These are phyloP conservation scores for Thecocarcelia acutangulata DNA, from an alignment of 2,888 invertebrate species.

Conservation along the genomic window DNA sequence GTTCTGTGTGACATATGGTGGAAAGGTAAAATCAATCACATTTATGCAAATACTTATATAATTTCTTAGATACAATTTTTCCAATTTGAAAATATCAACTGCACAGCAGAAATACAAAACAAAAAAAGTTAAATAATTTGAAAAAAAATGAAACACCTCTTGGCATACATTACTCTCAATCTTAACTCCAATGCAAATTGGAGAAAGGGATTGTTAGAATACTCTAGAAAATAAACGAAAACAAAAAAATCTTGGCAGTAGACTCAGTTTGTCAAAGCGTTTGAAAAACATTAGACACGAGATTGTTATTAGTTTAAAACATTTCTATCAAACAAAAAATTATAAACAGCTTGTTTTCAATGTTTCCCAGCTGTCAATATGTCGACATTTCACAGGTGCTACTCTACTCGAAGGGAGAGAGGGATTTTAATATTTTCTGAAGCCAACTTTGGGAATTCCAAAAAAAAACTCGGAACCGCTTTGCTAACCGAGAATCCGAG, in stretches of 20 bases:
- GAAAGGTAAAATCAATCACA: constrained; percentile 66
- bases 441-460: too few relatives aligned
- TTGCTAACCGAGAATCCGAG: too few relatives aligned
- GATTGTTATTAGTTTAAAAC: too few relatives aligned
- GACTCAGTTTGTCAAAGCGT: neutral
- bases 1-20: constrained; percentile 27
- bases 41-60: constrained; percentile 69
- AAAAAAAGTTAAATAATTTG: constrained; percentile 67
- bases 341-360: too few relatives aligned
- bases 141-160: constrained; percentile 30
- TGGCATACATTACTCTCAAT: constrained; percentile 65
- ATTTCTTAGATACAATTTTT: constrained; percentile 41
- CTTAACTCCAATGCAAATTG: constrained; percentile 36
- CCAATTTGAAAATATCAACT: constrained; percentile 44
- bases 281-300: neutral
- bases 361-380: too few relatives aligned
- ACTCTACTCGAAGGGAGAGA: too few relatives aligned
- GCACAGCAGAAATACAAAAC: constrained; percentile 13
- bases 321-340: too few relatives aligned
- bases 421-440: too few relatives aligned
- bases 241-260: neutral
- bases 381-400: too few relatives aligned
- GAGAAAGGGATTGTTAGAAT: constrained; percentile 14
- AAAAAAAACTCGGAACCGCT: too few relatives aligned
- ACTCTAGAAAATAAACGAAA: neutral